Evolutionary conservation across 2,113 vertebrate species (phyloP), one percentile per base, ranked within the genome.

Genomic region (Pholis gunnellus): DNA sequence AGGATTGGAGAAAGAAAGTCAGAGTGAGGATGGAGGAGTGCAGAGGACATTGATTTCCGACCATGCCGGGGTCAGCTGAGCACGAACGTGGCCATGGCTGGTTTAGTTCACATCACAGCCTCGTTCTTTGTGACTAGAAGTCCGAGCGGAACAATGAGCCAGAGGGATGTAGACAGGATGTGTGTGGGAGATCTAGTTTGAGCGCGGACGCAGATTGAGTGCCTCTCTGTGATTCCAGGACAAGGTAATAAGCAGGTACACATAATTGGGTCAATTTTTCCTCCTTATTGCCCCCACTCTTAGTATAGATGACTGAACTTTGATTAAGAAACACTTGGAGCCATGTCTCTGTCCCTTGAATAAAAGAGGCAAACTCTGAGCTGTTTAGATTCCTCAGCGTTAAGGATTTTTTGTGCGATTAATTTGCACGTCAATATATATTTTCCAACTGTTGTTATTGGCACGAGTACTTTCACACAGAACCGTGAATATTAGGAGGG

Each of bases 161-260:
- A 22, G 68, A 83, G 56, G 14, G 59, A 44, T 36, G 72, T n/a
- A 46, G 56, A 70, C 9, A 2, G 66, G 74, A 72, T 54, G 70
- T 20, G 65, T 72, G 77, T 44, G 78, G 75, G 59, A 74, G 72
- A 63, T 54, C 18, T 20, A 61, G 46, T 52, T 69, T 6, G 40
- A 56, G 54, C 22, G 72, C 25, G 5, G 40, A 56, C 25, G 0
- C 29, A 31, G 78, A 78, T 54, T 22, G 70, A 92, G 70, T 70
- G 61, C 66, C 50, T 69, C 71, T 75, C 50, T 25, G 31, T 25
- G 72, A 74, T 72, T 82, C 82, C 38, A 31, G 72, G 83, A 87
- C 77, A 59, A 87, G 71, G 81, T 88, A 91, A 89, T 91, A 77
- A 89, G 89, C 63, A 89, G 85, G 78, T 85, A 74, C 42, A 54